Evolutionary conservation across 1,140 invertebrate species (phyloP).

Genomic region (Temnothorax nylanderi): DNA sequence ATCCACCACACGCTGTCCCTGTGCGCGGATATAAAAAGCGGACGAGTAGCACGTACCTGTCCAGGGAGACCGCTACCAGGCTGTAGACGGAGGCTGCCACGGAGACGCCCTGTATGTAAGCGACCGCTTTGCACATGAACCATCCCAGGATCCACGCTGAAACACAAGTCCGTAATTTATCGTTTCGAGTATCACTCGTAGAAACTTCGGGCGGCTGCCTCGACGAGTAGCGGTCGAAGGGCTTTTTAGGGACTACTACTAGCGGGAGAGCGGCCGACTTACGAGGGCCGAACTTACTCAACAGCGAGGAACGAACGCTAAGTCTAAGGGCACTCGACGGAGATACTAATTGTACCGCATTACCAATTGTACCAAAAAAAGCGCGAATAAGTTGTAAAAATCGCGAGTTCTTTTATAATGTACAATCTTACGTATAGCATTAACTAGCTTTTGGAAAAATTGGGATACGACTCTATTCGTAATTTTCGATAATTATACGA

Average conservation of each 20-base stretch:
- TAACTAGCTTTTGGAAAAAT: background rate
- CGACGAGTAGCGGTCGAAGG: background rate
- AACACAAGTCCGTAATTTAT: conserved; percentile 82
- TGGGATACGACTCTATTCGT: background rate
- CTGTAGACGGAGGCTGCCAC: conserved; percentile 98
- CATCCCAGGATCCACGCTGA: conserved; percentile 97
- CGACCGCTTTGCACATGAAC: conserved; percentile 97
- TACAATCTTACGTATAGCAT: background rate
- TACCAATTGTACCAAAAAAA: background rate
- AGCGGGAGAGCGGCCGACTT: background rate
- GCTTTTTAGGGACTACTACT: conserved; percentile 34
- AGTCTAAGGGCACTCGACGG: conserved; percentile 3
- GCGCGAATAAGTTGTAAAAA: background rate
- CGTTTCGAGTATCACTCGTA: conserved; percentile 1
- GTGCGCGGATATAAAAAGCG: background rate
- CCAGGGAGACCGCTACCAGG: conserved; percentile 96
- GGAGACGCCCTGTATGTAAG: conserved; percentile 97
- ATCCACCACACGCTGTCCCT: background rate
- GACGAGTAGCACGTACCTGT: conserved; percentile 90
- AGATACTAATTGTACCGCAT: background rate
- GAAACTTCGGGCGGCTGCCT: background rate
- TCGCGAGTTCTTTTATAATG: background rate
- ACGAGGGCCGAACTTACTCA: conserved; percentile 1
- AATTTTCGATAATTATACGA: conserved; percentile 6
- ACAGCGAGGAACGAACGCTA: background rate